Conservation (phyloP, 37 sponge, comb jelly and placozoan genomes). For the Haliclona indistincta region DNA sequence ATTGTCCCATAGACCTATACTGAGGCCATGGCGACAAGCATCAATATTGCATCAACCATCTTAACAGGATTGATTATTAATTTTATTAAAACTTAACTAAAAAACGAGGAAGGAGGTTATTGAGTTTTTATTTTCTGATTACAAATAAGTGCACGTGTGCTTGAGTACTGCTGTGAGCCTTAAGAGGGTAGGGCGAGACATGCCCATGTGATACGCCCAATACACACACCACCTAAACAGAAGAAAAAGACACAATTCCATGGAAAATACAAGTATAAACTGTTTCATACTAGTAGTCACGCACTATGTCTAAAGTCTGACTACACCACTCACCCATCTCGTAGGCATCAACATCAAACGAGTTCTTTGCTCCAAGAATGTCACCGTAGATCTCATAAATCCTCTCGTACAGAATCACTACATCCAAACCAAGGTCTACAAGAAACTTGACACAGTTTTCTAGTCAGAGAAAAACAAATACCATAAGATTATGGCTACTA, state of each 20-base stretch:
- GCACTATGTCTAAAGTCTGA: background rate
- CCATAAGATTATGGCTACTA: background rate
- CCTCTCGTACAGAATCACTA: constrained; percentile 70
- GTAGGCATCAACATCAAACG: constrained; percentile 63
- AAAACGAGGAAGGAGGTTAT: too few relatives aligned
- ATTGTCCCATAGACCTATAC: too few relatives aligned
- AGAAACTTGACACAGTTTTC: constrained; percentile 51
- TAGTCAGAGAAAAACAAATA: background rate
- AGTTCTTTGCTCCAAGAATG: constrained; percentile 58
- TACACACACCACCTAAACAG: constrained; percentile 49
- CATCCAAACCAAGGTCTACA: constrained; percentile 50
- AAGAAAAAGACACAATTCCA: background rate
- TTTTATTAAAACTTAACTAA: too few relatives aligned
- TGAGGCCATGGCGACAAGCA: too few relatives aligned
- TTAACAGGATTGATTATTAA: too few relatives aligned
- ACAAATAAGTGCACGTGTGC: too few relatives aligned
- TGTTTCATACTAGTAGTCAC: background rate
- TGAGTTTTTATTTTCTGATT: too few relatives aligned
- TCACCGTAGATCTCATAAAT: constrained; percentile 81
- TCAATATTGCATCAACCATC: too few relatives aligned
- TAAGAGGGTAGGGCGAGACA: constrained; percentile 28
- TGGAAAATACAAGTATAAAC: background rate
- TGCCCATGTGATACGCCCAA: constrained; percentile 64
- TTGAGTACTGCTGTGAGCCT: too few relatives aligned
- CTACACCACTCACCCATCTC: constrained; percentile 40